Evolutionary conservation across 35 echinoderm and acorn worm species (phyloP).

Genomic region (Chiridota heheva): DNA sequence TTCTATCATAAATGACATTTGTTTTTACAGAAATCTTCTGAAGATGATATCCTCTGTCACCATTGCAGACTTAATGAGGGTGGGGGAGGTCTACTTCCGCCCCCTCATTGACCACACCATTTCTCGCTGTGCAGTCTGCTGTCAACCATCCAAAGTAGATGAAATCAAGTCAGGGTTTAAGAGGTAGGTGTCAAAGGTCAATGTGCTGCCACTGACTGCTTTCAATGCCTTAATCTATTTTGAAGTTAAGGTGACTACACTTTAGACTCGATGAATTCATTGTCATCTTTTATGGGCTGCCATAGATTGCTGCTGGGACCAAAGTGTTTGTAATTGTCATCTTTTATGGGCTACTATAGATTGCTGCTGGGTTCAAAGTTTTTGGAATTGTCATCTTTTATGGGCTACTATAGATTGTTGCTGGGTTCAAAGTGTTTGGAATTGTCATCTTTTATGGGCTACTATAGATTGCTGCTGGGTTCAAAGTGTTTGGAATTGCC

Average conservation of each 20-base stretch:
- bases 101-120: slow-evolving; percentile 64
- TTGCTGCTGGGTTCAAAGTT: too few relatives aligned
- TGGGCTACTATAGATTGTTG: too few relatives aligned
- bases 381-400: too few relatives aligned
- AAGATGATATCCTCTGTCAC: slow-evolving; percentile 67
- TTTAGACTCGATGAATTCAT: neutral
- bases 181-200: slow-evolving; percentile 66
- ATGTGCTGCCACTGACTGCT: neutral
- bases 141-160: slow-evolving; percentile 82
- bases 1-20: neutral
- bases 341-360: too few relatives aligned
- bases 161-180: slow-evolving; percentile 85
- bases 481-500: too few relatives aligned
- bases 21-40: slow-evolving; percentile 63
- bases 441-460: too few relatives aligned
- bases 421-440: too few relatives aligned
- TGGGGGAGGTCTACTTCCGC: slow-evolving; percentile 80
- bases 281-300: too few relatives aligned
- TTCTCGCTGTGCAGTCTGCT: slow-evolving; percentile 84
- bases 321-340: too few relatives aligned
- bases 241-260: neutral
- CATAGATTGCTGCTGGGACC: too few relatives aligned
- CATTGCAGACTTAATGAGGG: slow-evolving; percentile 60
- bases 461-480: too few relatives aligned
- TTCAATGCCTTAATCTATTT: neutral